Conservation (phyloP, 1,140 invertebrate genomes). For the Panagrolaimus sp. region DNA sequence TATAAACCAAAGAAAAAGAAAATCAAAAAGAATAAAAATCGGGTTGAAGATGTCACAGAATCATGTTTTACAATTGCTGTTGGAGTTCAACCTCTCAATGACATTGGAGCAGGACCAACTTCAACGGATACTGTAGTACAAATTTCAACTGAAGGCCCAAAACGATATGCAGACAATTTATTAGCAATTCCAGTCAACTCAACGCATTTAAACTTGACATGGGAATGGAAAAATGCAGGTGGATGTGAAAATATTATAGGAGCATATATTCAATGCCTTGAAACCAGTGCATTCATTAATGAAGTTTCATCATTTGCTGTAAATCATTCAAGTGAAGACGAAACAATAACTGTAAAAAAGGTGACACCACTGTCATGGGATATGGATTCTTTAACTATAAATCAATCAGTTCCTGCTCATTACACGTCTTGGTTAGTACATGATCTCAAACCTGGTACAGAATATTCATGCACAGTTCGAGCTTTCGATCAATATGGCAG, state of each 20-base stretch:
- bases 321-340: not conserved
- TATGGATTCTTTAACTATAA: not conserved
- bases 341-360: not conserved
- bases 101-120: conserved; percentile 30
- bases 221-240: conserved; percentile 34
- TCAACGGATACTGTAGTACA: conserved; percentile 35
- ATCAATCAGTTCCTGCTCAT: conserved; percentile 32
- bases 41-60: not conserved
- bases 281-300: not conserved
- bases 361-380: not conserved
- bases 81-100: conserved; percentile 34
- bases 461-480: conserved; percentile 27
- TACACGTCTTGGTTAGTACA: conserved; percentile 35
- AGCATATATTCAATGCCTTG: conserved; percentile 24
- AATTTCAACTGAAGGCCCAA: conserved; percentile 30
- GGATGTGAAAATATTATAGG: conserved; percentile 41
- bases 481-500: conserved; percentile 44
- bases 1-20: not conserved
- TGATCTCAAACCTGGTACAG: conserved; percentile 21
- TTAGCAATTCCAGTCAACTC: conserved; percentile 27
- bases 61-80: conserved; percentile 30
- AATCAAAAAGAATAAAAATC: conserved; percentile 2
- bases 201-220: conserved; percentile 42
- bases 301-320: conserved; percentile 3
- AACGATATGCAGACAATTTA: conserved; percentile 33